A percentile compares a stretch with the other conserved stretches of the same genome.
Evolutionary conservation across 2,113 vertebrate species (phyloP).

Genomic region (Thymallus thymallus): DNA sequence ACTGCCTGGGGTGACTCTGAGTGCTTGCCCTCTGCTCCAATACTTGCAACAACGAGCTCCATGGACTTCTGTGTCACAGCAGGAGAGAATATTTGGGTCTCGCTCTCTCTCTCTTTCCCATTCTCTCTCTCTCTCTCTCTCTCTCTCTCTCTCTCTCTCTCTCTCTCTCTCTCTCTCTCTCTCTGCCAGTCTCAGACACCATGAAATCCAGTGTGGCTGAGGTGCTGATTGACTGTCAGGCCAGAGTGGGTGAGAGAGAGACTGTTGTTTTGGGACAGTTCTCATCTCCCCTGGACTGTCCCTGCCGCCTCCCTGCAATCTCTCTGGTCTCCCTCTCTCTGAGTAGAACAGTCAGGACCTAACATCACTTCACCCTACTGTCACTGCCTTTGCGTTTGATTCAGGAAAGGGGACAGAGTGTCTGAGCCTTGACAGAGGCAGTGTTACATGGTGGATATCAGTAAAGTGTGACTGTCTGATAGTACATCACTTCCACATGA

Average conservation of each 20-base stretch:
- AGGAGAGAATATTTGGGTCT: conserved; percentile 37
- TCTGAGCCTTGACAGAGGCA: not conserved
- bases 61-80: conserved; percentile 40
- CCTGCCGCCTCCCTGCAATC: not conserved
- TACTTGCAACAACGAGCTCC: conserved; percentile 25
- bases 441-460: not conserved
- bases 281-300: not conserved
- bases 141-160: conserved; percentile 33
- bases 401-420: not conserved
- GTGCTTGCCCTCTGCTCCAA: conserved; percentile 38
- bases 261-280: not conserved
- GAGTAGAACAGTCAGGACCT: not conserved
- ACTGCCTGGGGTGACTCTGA: conserved; percentile 36
- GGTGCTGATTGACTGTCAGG: conserved; percentile 47
- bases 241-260: conserved; percentile 25
- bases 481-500: too few relatives aligned
- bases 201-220: conserved; percentile 48
- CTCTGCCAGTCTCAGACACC: conserved; percentile 48
- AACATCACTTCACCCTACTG: not conserved
- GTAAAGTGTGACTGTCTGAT: not conserved
- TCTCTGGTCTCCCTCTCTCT: not conserved
- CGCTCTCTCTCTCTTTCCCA: conserved; percentile 1
- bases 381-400: not conserved
- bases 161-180: conserved; percentile 19
- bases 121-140: not conserved